phyloP scores from a whole-genome alignment of 1,140 invertebrate species.

The Conopomorpha cramerella region DNA sequence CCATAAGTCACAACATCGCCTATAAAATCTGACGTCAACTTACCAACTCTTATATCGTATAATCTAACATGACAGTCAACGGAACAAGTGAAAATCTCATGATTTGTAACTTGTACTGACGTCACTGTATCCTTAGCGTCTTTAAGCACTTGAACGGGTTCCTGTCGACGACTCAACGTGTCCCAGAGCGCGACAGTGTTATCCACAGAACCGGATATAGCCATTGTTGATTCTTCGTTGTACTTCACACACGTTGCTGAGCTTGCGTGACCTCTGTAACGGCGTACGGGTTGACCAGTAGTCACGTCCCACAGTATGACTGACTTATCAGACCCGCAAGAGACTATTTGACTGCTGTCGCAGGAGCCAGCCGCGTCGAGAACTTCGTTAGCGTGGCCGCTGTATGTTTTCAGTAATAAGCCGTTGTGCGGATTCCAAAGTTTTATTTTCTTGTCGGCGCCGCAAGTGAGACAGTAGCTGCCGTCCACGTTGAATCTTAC shows the following conservation, averaged over 20 bases:
- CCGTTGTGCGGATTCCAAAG: slow-evolving; percentile 91
- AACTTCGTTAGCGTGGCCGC: slow-evolving; percentile 96
- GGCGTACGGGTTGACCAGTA: slow-evolving; percentile 77
- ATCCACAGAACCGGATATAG: slow-evolving; percentile 89
- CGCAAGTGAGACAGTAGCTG: slow-evolving; percentile 91
- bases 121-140: slow-evolving; percentile 95
- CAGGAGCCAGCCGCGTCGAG: slow-evolving; percentile 88
- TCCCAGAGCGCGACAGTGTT: slow-evolving; percentile 93
- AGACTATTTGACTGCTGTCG: slow-evolving; percentile 89
- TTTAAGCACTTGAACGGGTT: slow-evolving; percentile 69
- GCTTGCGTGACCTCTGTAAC: slow-evolving; percentile 86
- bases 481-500: slow-evolving; percentile 96
- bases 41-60: slow-evolving; percentile 89
- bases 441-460: slow-evolving; percentile 94
- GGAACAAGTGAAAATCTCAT: slow-evolving; percentile 90
- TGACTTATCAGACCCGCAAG: slow-evolving; percentile 86
- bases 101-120: slow-evolving; percentile 80
- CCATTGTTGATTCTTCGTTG: slow-evolving; percentile 92
- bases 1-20: slow-evolving; percentile 78
- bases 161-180: slow-evolving; percentile 36
- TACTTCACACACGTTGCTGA: slow-evolving; percentile 87
- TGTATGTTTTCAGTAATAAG: slow-evolving; percentile 84
- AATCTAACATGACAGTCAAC: slow-evolving; percentile 86
- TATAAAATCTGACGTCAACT: slow-evolving; percentile 82
- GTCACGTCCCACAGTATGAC: slow-evolving; percentile 91